phyloP scores from a whole-genome alignment of 2,888 invertebrate species.

The Hartigia nigra region DNA sequence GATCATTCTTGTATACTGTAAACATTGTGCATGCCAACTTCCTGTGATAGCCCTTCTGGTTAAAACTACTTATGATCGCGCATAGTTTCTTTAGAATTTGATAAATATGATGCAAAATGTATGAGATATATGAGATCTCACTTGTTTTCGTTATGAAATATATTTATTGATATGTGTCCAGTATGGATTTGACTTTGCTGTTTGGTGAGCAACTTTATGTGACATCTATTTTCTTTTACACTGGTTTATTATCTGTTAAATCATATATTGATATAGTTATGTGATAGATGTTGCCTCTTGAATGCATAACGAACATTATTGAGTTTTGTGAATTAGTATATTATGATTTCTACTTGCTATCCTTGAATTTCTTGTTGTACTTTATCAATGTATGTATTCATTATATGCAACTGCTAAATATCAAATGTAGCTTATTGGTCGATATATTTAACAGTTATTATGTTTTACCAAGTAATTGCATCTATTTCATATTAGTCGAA shows the following conservation, averaged over 20 bases:
- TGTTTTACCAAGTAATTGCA: not conserved
- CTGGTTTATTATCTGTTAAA: not conserved
- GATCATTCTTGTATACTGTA: constrained; percentile 1
- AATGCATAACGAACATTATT: not conserved
- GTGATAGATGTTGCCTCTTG: not conserved
- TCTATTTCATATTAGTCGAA: not conserved
- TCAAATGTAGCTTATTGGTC: not conserved
- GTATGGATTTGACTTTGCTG: constrained; percentile 34
- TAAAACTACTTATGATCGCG: not conserved
- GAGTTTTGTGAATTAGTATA: not conserved
- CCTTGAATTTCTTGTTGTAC: not conserved
- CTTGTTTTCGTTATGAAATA: constrained; percentile 23
- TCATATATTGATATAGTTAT: not conserved
- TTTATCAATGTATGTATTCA: not conserved
- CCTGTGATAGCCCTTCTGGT: not conserved
- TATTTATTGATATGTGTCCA: constrained; percentile 26
- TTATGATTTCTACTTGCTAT: not conserved
- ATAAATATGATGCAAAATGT: not conserved
- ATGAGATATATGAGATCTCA: not conserved
- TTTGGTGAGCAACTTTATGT: constrained; percentile 41
- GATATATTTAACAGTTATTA: not conserved
- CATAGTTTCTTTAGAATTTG: not conserved
- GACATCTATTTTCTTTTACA: constrained; percentile 25
- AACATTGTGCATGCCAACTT: not conserved
- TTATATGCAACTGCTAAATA: not conserved